These are phyloP conservation scores for Aleadryas rufinucha DNA, from an alignment of 2,113 vertebrate genomes.

Conservation along the genomic window DNA sequence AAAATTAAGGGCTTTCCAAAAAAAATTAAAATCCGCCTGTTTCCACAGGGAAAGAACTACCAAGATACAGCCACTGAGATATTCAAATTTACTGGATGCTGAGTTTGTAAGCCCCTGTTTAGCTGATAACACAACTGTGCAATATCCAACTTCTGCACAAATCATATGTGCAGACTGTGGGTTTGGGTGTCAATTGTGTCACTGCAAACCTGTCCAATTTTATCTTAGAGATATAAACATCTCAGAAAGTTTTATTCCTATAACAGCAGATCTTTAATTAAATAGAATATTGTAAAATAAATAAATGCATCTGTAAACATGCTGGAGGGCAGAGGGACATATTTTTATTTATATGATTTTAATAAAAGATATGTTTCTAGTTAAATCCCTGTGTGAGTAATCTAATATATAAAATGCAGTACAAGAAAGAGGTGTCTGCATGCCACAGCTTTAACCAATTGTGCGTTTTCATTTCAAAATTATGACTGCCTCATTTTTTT, in stretches of 20 bases:
- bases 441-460: neutral
- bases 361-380: conserved; percentile 51
- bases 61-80: neutral
- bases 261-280: conserved; percentile 52
- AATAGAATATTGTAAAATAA: conserved; percentile 49
- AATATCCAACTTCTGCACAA: neutral
- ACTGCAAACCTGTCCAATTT: neutral
- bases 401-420: neutral
- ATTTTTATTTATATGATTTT: conserved; percentile 48
- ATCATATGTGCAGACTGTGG: neutral
- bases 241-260: conserved; percentile 25
- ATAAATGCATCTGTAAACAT: conserved; percentile 45
- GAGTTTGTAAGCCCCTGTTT: neutral
- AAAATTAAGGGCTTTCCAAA: neutral
- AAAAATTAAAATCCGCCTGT: neutral
- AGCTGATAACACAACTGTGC: neutral
- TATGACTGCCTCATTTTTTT: neutral
- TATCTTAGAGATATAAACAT: neutral
- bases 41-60: neutral
- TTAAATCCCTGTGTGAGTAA: conserved; percentile 16
- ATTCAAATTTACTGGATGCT: neutral
- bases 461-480: neutral
- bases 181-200: neutral
- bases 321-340: conserved; percentile 39
- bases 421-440: neutral